phyloP scores from a whole-genome alignment of 2,888 invertebrate species.

The Cordylochernes scorpioides region DNA sequence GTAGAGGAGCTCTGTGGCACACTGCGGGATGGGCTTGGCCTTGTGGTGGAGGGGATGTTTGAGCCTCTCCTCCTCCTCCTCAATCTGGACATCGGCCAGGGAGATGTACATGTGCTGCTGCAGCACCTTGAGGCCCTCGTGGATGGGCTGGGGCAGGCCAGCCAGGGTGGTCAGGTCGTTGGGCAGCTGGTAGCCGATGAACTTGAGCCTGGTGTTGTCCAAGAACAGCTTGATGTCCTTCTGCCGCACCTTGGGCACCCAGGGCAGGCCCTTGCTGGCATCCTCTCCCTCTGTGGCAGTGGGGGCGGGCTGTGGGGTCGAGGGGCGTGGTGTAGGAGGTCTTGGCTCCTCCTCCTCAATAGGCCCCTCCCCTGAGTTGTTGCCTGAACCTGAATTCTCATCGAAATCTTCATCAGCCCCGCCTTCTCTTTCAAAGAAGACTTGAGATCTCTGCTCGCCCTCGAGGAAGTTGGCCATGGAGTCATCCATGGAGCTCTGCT shows the following conservation, averaged over 20 bases:
- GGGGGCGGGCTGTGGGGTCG: conserved; percentile 22
- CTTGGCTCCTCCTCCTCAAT: conserved; percentile 21
- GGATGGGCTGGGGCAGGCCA: conserved; percentile 83
- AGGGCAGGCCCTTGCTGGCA: conserved; percentile 42
- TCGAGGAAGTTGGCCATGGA: conserved; percentile 35
- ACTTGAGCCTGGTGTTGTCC: conserved; percentile 69
- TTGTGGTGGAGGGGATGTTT: conserved; percentile 44
- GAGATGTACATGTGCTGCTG: conserved; percentile 78
- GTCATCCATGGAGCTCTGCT: conserved; percentile 72
- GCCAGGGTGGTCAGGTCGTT: conserved; percentile 61
- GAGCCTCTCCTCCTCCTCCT: conserved; percentile 65
- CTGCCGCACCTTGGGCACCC: conserved; percentile 82
- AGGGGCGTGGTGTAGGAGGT: conserved; percentile 29
- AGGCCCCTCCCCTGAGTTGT: too few relatives aligned
- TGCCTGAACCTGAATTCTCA: too few relatives aligned
- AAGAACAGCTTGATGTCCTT: conserved; percentile 77
- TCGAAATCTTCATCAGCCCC: conserved; percentile 23
- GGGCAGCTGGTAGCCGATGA: conserved; percentile 70
- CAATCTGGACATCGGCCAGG: conserved; percentile 66
- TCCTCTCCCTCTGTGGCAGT: conserved; percentile 6
- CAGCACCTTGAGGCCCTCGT: conserved; percentile 72
- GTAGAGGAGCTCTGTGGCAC: conserved; percentile 64
- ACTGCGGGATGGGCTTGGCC: conserved; percentile 48
- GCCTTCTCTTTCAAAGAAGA: too few relatives aligned
- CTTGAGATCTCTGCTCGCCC: too few relatives aligned